These are phyloP conservation scores for Mus spicilegus DNA, from an alignment of 2,113 vertebrate genomes.

Conservation along the genomic window DNA sequence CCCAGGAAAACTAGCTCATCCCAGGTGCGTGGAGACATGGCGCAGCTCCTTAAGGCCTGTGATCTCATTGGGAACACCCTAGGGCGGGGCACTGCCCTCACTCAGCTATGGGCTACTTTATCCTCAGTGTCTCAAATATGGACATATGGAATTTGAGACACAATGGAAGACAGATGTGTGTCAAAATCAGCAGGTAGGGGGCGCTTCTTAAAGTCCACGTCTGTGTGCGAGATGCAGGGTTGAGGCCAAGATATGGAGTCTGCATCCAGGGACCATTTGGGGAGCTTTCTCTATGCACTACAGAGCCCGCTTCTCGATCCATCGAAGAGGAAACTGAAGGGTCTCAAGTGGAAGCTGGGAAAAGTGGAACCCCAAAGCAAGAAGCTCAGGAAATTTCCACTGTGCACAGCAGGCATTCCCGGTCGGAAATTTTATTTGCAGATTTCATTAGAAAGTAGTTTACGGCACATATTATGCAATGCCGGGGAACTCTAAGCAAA, in stretches of 20 bases:
- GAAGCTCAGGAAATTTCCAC: not conserved
- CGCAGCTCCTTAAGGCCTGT: not conserved
- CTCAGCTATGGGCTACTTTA: rapidly evolving
- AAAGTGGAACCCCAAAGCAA: not conserved
- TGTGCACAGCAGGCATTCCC: not conserved
- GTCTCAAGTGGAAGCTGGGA: not conserved
- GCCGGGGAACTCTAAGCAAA: not conserved
- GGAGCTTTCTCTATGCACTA: not conserved
- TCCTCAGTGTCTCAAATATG: not conserved
- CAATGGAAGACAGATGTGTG: rapidly evolving
- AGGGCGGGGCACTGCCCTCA: not conserved
- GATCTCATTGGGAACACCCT: rapidly evolving
- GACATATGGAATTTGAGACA: rapidly evolving
- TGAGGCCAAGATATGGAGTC: not conserved
- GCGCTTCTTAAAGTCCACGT: rapidly evolving
- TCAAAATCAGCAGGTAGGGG: rapidly evolving
- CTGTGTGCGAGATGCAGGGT: rapidly evolving
- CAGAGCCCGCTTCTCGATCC: rapidly evolving
- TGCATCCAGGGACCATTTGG: rapidly evolving
- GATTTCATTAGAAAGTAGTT: slow-evolving; percentile 48
- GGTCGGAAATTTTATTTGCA: not conserved
- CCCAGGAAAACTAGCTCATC: not conserved
- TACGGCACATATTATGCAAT: not conserved
- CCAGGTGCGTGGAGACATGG: rapidly evolving
- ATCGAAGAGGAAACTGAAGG: not conserved